These are phyloP conservation scores for Parnassius smintheus DNA, from an alignment of 2,888 invertebrate species.

Conservation along the genomic window DNA sequence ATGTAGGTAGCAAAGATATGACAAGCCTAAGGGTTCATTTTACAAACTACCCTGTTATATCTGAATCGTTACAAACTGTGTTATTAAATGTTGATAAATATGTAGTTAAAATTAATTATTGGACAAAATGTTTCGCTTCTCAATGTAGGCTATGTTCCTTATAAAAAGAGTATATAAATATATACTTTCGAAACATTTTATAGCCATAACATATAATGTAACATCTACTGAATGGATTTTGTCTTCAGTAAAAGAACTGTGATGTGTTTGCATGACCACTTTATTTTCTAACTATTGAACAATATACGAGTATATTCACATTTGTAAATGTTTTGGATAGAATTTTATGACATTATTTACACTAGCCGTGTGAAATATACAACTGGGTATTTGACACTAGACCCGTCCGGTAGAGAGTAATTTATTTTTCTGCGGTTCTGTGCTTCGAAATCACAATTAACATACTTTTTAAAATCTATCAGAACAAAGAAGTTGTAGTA, in stretches of 20 bases:
- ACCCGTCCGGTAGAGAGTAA: too few species aligned
- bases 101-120: slow-evolving; percentile 7
- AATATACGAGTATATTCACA: slow-evolving; percentile 5
- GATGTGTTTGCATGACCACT: slow-evolving; percentile 6
- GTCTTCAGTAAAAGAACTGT: slow-evolving; percentile 1
- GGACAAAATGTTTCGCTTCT: neutral
- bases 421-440: too few species aligned
- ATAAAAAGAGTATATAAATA: neutral
- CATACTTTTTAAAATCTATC: too few species aligned
- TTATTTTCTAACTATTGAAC: slow-evolving; percentile 12
- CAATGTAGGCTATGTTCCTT: neutral
- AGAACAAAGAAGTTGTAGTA: too few species aligned
- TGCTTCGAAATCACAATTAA: too few species aligned
- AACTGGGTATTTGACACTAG: too few species aligned
- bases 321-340: slow-evolving; percentile 16
- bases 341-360: slow-evolving; percentile 2
- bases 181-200: neutral
- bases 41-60: neutral
- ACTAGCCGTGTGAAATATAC: too few species aligned
- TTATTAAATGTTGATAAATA: neutral
- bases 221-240: neutral
- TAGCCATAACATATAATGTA: neutral
- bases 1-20: neutral
- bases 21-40: slow-evolving; percentile 6
- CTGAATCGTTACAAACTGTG: neutral